Evolutionary conservation across 2,797 vertebrate genomes (phyloP).

Genomic region (Oryzias dopingdopingensis): DNA sequence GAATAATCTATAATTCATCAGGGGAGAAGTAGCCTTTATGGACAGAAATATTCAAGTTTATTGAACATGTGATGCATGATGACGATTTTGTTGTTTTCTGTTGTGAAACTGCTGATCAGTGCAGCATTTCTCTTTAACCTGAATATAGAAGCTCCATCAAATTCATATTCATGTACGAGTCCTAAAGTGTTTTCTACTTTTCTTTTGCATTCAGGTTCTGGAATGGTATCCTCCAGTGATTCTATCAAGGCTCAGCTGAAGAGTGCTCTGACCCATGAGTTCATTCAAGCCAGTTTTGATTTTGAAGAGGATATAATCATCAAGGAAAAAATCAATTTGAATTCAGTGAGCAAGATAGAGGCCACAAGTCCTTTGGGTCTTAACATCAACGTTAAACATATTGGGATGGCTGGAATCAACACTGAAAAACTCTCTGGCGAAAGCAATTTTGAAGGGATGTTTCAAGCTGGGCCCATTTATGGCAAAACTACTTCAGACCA

Average conservation of each 20-base stretch:
- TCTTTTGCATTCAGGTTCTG: constrained; percentile 78
- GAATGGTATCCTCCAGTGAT: constrained; percentile 71
- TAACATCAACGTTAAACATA: constrained; percentile 71
- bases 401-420: constrained; percentile 62
- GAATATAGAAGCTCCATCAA: neutral
- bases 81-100: too few relatives aligned
- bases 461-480: constrained; percentile 76
- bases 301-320: constrained; percentile 68
- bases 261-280: constrained; percentile 81
- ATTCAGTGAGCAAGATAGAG: constrained; percentile 72
- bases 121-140: neutral
- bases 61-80: too few relatives aligned
- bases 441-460: constrained; percentile 70
- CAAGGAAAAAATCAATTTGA: constrained; percentile 60
- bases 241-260: constrained; percentile 70
- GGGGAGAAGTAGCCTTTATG: too few relatives aligned
- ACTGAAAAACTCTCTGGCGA: constrained; percentile 70
- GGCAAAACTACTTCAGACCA: constrained; percentile 73
- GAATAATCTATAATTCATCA: too few relatives aligned
- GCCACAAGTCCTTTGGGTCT: constrained; percentile 81
- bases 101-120: too few relatives aligned
- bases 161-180: neutral
- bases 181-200: neutral
- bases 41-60: too few relatives aligned
- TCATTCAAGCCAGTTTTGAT: constrained; percentile 81